Conservation (phyloP, 92 coral and sea anemone species). For the Parazoanthus swiftii region DNA sequence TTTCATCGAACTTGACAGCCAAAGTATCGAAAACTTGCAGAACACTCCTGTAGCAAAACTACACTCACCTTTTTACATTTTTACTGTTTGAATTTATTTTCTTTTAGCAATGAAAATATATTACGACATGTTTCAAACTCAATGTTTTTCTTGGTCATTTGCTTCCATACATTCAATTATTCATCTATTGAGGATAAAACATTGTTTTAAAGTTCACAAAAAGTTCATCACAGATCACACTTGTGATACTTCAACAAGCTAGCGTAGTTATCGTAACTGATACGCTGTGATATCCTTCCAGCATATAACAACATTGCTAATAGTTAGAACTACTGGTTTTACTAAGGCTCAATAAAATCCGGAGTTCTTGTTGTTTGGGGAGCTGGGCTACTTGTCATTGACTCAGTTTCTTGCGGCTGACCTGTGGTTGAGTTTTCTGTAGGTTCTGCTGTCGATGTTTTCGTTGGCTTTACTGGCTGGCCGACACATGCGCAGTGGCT, state of each 20-base stretch:
- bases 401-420: background rate
- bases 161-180: background rate
- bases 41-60: background rate
- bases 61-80: background rate
- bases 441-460: background rate
- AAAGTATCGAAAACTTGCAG: too few species aligned
- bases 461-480: background rate
- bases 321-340: background rate
- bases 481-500: background rate
- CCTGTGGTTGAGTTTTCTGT: background rate
- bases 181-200: too few species aligned
- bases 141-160: background rate
- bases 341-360: background rate
- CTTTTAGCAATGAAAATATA: background rate
- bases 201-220: too few species aligned
- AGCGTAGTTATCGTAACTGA: too few species aligned
- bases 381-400: background rate
- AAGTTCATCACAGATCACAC: background rate
- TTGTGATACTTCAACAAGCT: background rate
- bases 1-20: too few species aligned
- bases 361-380: background rate
- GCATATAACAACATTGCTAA: background rate
- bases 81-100: background rate
- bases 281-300: background rate
- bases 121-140: too few species aligned